A percentile compares a stretch with the other conserved stretches of the same genome.
Conservation (phyloP, 1,140 invertebrate species). For the Orius laevigatus region DNA sequence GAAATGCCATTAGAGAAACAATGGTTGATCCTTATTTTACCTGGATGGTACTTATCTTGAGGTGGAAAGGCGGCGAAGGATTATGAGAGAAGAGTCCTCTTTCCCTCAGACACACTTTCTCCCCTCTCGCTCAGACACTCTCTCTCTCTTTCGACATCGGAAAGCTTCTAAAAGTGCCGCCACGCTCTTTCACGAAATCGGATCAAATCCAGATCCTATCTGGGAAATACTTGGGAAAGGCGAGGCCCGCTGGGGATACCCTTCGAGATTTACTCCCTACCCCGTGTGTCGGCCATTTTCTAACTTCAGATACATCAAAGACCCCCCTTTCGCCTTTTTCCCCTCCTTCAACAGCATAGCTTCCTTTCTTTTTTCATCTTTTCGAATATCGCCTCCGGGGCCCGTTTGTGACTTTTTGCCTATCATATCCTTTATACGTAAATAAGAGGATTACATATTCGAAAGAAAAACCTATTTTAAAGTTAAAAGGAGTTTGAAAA, state of each 20-base stretch:
- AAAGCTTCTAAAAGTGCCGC: constrained; percentile 7
- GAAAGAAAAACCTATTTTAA: background rate
- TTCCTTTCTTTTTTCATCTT: background rate
- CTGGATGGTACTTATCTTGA: too few relatives aligned
- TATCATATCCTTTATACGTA: background rate
- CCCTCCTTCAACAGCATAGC: background rate
- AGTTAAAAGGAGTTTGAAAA: background rate
- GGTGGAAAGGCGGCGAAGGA: too few relatives aligned
- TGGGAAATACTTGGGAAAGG: background rate
- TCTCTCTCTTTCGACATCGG: constrained; percentile 5
- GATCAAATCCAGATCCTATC: background rate
- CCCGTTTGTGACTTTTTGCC: background rate
- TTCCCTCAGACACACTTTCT: too few relatives aligned
- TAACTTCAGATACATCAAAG: background rate
- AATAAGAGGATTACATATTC: background rate
- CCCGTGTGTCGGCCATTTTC: background rate
- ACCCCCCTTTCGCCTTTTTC: constrained; percentile 2
- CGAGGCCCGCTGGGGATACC: background rate
- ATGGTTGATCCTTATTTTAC: too few relatives aligned
- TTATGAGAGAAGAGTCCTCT: too few relatives aligned
- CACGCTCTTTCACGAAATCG: constrained; percentile 2
- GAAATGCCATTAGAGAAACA: too few relatives aligned
- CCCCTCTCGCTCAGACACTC: too few relatives aligned
- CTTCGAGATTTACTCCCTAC: background rate
- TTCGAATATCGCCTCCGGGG: too few relatives aligned